These are phyloP conservation scores for Ricordea florida DNA, from an alignment of 92 coral and sea anemone genomes.

Conservation along the genomic window DNA sequence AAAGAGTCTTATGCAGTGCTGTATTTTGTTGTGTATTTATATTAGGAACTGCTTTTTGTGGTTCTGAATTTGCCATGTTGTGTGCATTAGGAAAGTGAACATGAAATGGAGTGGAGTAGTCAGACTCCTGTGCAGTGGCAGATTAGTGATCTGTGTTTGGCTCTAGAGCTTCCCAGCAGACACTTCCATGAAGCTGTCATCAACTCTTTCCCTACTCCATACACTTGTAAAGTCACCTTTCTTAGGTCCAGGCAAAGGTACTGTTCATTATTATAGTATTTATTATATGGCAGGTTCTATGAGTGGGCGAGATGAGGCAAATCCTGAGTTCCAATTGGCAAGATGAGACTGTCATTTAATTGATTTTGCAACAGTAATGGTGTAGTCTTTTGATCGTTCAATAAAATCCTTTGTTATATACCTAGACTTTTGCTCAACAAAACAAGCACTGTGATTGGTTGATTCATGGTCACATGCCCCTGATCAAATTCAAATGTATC, in stretches of 20 bases:
- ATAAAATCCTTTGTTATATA: too few species aligned
- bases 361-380: too few species aligned
- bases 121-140: constrained; percentile 58
- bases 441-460: too few species aligned
- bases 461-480: too few species aligned
- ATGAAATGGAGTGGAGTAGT: constrained; percentile 41
- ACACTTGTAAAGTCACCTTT: constrained; percentile 93
- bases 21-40: too few species aligned
- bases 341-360: too few species aligned
- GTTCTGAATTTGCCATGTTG: not conserved
- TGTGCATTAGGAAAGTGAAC: constrained; percentile 37
- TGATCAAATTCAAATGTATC: too few species aligned
- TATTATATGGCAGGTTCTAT: not conserved
- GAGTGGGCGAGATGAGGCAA: not conserved
- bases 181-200: constrained; percentile 97
- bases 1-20: too few species aligned
- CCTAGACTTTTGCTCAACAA: too few species aligned
- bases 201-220: constrained; percentile 89
- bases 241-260: constrained; percentile 88
- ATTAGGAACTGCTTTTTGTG: too few species aligned
- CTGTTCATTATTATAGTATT: not conserved
- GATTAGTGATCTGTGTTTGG: constrained; percentile 86
- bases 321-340: too few species aligned
- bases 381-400: too few species aligned
- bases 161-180: constrained; percentile 84